Percentiles rank a stretch among this genome's conserved stretches.
phyloP scores from a whole-genome alignment of 2,888 invertebrate species.

The Lasioglossum villosulum region DNA sequence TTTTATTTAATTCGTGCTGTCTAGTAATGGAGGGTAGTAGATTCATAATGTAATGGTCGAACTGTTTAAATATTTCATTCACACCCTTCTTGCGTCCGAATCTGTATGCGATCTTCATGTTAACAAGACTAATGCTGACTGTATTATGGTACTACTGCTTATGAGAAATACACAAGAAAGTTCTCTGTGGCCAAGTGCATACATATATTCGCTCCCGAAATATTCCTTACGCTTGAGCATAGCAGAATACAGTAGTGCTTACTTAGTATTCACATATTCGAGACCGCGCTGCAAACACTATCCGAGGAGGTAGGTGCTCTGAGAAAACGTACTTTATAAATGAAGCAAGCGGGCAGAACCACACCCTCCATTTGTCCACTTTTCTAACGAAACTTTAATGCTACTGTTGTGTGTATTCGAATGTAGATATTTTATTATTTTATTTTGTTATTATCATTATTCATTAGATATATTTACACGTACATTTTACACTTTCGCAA shows the following conservation, averaged over 20 bases:
- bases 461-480: no score
- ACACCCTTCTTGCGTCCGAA: no score
- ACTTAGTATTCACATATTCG: conserved; percentile 1
- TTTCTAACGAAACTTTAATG: neutral
- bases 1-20: no score
- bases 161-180: neutral
- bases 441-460: no score
- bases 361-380: neutral
- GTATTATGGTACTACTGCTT: neutral
- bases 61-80: no score
- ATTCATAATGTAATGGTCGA: no score
- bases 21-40: no score
- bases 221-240: neutral
- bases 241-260: neutral
- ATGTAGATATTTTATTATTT: no score
- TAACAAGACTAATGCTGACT: neutral
- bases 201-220: neutral
- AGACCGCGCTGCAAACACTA: neutral
- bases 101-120: neutral
- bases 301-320: neutral
- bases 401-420: no score
- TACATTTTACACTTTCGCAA: no score
- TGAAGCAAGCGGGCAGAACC: neutral
- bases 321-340: neutral
- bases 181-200: neutral